Percentiles rank a stretch among this genome's conserved stretches.
phyloP scores from a whole-genome alignment of 2,888 invertebrate species.

The Nymphalis polychloros region DNA sequence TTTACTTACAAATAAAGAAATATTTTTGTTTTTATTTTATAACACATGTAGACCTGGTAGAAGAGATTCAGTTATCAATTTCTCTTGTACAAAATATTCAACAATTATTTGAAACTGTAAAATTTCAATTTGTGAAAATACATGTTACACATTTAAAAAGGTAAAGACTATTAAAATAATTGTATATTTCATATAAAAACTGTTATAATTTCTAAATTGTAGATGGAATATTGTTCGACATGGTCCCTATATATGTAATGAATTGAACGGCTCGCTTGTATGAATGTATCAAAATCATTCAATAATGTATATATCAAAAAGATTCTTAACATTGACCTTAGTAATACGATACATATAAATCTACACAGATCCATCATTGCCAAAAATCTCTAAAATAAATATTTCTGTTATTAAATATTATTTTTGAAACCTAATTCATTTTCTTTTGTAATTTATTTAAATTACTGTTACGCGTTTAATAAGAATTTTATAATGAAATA shows the following conservation, averaged over 20 bases:
- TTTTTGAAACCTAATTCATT: not conserved
- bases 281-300: too few relatives aligned
- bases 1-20: not conserved
- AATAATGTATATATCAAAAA: too few relatives aligned
- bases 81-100: not conserved
- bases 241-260: conserved; percentile 24
- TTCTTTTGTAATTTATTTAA: not conserved
- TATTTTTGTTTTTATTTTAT: conserved; percentile 10
- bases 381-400: not conserved
- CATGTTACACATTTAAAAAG: not conserved
- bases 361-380: not conserved
- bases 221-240: conserved; percentile 14
- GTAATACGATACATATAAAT: not conserved
- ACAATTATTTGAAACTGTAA: conserved; percentile 6
- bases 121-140: not conserved
- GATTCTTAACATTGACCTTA: not conserved
- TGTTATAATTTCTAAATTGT: conserved; percentile 5
- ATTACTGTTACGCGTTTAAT: too few relatives aligned
- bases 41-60: conserved; percentile 15
- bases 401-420: not conserved
- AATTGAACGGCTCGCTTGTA: not conserved
- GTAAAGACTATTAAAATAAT: conserved; percentile 2
- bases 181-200: conserved; percentile 12
- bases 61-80: conserved; percentile 22
- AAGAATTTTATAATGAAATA: too few relatives aligned